These are phyloP conservation scores for Bombus confusus DNA, from an alignment of 1,140 invertebrate species.

Conservation along the genomic window DNA sequence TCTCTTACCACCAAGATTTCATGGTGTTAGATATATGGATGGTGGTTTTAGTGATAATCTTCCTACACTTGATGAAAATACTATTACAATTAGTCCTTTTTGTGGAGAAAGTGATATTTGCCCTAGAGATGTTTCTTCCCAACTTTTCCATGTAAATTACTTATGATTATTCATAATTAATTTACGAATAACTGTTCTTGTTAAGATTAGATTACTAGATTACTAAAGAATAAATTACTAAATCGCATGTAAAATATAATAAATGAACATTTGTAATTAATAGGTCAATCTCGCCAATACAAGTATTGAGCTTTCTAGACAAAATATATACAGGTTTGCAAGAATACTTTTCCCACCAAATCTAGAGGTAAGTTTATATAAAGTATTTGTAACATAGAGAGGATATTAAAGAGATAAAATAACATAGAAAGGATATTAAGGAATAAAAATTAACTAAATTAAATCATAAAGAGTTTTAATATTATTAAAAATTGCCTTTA, in stretches of 20 bases:
- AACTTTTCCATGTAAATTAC: conserved; percentile 89
- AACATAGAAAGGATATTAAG: background rate
- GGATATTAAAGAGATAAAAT: background rate
- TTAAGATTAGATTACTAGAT: background rate
- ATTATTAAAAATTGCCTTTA: conserved; percentile 49
- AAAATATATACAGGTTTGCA: conserved; percentile 96
- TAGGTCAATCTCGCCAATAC: conserved; percentile 96
- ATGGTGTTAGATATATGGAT: conserved; percentile 96
- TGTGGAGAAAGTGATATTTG: conserved; percentile 99
- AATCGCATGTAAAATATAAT: background rate
- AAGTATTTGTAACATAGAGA: conserved; percentile 28
- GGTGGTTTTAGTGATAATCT: conserved; percentile 98
- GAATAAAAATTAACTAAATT: background rate
- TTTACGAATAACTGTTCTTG: background rate
- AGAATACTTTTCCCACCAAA: conserved; percentile 97
- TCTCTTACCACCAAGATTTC: conserved; percentile 93
- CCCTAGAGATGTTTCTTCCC: conserved; percentile 94
- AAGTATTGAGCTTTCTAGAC: conserved; percentile 95
- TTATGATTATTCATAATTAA: conserved; percentile 5
- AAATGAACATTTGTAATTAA: conserved; percentile 61
- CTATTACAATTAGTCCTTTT: conserved; percentile 98
- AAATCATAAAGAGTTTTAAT: background rate
- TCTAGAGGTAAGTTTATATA: conserved; percentile 87
- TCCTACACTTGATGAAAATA: conserved; percentile 96
- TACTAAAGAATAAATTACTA: background rate